Evolutionary conservation across 2,888 invertebrate species (phyloP), one percentile per base, ranked within the genome.

Genomic region (Spilosoma lubricipeda): DNA sequence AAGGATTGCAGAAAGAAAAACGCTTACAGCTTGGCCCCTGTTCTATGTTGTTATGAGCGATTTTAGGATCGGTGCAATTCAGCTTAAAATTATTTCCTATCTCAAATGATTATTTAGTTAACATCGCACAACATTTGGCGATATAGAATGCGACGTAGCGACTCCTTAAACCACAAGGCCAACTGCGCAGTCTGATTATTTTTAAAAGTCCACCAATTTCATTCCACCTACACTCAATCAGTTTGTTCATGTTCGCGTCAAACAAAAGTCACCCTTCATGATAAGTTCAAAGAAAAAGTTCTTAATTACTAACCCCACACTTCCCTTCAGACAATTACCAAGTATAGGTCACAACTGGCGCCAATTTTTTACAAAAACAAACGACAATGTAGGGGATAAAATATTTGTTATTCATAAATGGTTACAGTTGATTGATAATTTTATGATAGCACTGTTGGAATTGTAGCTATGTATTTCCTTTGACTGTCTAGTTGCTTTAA

Each of bases 301-400:
- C 8, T 52, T 66, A 67, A 84, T 80, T 77, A 79, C 48, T 64
- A 33, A 77, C 79, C 79, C 79, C 65, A 36, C 27, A 59, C 52
- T 59, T 42, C 74, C 74, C 77, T 74, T 48, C 68, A 71, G 48
- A 42, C 71, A 67, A 72, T 70, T 77, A 82, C 68, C 75, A 75
- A 67, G 71, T 81, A 73, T 78, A 79, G 76, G 79, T 82, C 79
- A 79, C 83, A 77, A 74, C 18, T 82, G 83, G 83, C 83, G 83
- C 83, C 83, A 78, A 74, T 75, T 84, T 83, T 83, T 83, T 83
- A 13, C 33, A 0, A 71, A 69, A 73, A 66, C 56, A 64, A 74
- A 77, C 67, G 77, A 80, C 82, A 83, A 36, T 56, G 65, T 63
- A 72, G 67, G 75, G 75, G 73, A 82, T 74, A 66, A 65, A 63